These are phyloP conservation scores for Oscheius sp. DNA, from an alignment of 2,888 invertebrate genomes.

Conservation along the genomic window DNA sequence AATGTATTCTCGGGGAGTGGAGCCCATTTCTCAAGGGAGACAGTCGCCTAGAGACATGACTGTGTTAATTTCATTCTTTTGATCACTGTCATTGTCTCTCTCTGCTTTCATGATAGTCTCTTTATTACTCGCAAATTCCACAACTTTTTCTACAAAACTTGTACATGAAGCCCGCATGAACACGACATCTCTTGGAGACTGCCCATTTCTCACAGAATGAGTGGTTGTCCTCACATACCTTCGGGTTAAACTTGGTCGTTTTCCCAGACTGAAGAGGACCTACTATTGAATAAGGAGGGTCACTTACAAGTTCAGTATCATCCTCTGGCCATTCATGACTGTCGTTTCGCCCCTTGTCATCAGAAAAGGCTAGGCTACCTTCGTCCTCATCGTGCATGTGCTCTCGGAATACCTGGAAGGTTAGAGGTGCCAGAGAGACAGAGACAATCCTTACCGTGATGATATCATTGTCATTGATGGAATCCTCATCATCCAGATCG, in stretches of 20 bases:
- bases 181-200: conserved; percentile 14
- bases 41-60: too few relatives aligned
- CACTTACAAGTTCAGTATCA: neutral
- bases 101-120: too few relatives aligned
- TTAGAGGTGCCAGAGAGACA: neutral
- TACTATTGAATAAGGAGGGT: neutral
- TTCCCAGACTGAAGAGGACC: neutral
- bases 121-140: conserved; percentile 28
- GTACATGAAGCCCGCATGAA: conserved; percentile 33
- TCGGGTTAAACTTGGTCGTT: conserved; percentile 14
- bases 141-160: conserved; percentile 36
- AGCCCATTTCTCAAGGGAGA: too few relatives aligned
- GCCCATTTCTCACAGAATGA: conserved; percentile 29
- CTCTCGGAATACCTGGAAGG: conserved; percentile 15
- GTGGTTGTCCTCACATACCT: conserved; percentile 37
- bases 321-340: conserved; percentile 10
- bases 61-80: too few relatives aligned
- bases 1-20: too few relatives aligned
- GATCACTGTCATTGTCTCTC: too few relatives aligned
- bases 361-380: conserved; percentile 12
- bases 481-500: conserved; percentile 10
- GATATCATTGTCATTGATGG: conserved; percentile 25
- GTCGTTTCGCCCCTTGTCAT: neutral
- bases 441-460: conserved; percentile 8
- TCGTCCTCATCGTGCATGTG: conserved; percentile 6